phyloP scores from a whole-genome alignment of 2,888 invertebrate species.

The Coremacera marginata region DNA sequence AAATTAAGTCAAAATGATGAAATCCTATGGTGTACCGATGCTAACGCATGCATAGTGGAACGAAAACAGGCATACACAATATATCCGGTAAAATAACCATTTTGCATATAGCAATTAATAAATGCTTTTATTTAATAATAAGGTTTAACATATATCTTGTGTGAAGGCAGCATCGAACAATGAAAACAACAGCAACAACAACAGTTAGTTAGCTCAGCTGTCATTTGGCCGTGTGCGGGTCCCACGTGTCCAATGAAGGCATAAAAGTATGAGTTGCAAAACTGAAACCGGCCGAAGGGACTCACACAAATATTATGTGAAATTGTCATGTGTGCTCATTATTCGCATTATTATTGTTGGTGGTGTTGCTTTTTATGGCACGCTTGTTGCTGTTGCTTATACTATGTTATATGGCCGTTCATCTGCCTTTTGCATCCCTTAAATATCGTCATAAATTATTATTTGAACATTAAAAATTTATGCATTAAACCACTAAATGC shows the following conservation, averaged over 20 bases:
- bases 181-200: background rate
- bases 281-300: background rate
- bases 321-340: slow-evolving; percentile 42
- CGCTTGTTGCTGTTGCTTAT: background rate
- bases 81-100: slow-evolving; percentile 12
- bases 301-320: slow-evolving; percentile 32
- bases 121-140: slow-evolving; percentile 32
- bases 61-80: background rate
- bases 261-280: background rate
- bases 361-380: slow-evolving; percentile 6
- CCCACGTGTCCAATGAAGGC: slow-evolving; percentile 1
- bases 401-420: background rate
- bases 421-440: background rate
- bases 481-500: slow-evolving; percentile 44
- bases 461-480: slow-evolving; percentile 45
- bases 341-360: background rate
- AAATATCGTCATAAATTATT: slow-evolving; percentile 43
- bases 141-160: slow-evolving; percentile 18
- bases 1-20: slow-evolving; percentile 12
- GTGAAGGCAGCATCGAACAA: background rate
- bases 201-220: background rate
- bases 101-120: slow-evolving; percentile 19
- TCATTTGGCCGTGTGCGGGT: background rate
- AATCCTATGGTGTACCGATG: slow-evolving; percentile 9
- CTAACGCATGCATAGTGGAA: slow-evolving; percentile 9